phyloP scores from a whole-genome alignment of 2,797 vertebrate species.

The Parambassis ranga region DNA sequence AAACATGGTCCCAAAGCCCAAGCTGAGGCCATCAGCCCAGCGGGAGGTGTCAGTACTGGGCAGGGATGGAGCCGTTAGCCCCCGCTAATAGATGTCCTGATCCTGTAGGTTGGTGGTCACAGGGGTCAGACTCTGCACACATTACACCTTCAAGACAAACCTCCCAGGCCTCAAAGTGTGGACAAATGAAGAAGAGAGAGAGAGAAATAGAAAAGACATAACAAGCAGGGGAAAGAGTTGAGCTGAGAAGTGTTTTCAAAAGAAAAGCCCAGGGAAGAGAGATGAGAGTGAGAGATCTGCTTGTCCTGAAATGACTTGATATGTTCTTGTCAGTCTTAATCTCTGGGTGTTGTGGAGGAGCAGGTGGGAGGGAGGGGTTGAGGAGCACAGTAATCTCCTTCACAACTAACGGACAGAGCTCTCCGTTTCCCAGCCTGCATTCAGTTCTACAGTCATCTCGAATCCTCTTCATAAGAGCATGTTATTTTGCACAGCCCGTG shows the following conservation, averaged over 20 bases:
- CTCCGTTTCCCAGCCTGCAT: conserved; percentile 28
- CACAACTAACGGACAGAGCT: conserved; percentile 44
- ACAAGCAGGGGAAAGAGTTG: not conserved
- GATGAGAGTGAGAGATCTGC: conserved; percentile 47
- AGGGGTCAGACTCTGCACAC: conserved; percentile 39
- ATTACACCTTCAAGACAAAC: conserved; percentile 29
- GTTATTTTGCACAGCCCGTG: conserved; percentile 54
- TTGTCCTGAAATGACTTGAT: conserved; percentile 71
- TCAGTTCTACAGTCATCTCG: conserved; percentile 56
- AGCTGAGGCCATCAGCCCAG: conserved; percentile 2
- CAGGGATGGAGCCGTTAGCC: conserved; percentile 50
- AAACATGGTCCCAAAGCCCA: conserved; percentile 19
- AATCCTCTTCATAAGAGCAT: conserved; percentile 63
- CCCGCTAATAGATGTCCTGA: conserved; percentile 65
- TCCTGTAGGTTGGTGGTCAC: conserved; percentile 44
- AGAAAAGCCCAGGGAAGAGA: conserved; percentile 26
- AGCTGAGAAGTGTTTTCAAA: conserved; percentile 11
- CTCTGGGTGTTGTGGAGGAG: conserved; percentile 45
- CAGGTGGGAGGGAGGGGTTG: conserved; percentile 2
- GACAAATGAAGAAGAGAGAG: conserved; percentile 19
- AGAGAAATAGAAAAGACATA: not conserved
- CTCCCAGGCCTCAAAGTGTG: conserved; percentile 5
- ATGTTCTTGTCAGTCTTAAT: conserved; percentile 77
- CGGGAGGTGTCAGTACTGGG: conserved; percentile 32
- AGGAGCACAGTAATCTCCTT: conserved; percentile 52